Evolutionary conservation across 2,113 vertebrate genomes (phyloP).

Genomic region (Echinops telfairi): DNA sequence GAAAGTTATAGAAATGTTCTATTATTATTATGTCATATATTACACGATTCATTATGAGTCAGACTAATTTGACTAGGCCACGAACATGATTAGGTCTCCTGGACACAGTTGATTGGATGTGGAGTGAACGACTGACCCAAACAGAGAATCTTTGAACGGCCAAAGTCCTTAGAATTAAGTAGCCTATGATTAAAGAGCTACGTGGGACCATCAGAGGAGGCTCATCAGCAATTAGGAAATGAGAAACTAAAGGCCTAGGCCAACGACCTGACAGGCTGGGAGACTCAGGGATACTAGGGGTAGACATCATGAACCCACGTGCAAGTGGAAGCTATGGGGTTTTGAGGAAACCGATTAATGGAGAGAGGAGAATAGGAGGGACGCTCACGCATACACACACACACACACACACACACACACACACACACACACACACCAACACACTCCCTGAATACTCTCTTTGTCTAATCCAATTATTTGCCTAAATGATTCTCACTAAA

Average conservation of each 20-base stretch:
- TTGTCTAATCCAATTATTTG: neutral
- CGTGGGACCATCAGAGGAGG: neutral
- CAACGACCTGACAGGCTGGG: neutral
- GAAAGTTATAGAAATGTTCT: slow-evolving; percentile 3
- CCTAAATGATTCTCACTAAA: neutral
- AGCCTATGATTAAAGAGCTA: neutral
- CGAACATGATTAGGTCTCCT: neutral
- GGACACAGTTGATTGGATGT: neutral
- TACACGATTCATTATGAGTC: neutral
- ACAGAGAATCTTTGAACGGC: neutral
- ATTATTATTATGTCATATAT: neutral
- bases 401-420: too few relatives aligned
- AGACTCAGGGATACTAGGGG: neutral
- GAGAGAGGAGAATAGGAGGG: neutral
- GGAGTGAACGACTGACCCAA: neutral
- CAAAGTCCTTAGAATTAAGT: neutral
- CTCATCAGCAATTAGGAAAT: slow-evolving; percentile 30
- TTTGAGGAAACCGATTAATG: neutral
- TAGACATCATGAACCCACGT: neutral
- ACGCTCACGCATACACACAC: too few relatives aligned
- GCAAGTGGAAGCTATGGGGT: neutral
- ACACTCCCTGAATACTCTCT: neutral
- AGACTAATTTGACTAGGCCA: neutral
- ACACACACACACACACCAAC: too few relatives aligned
- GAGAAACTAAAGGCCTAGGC: slow-evolving; percentile 1